These are phyloP conservation scores for Styela plicata DNA, from an alignment of 23 tunicate genomes.

Conservation along the genomic window DNA sequence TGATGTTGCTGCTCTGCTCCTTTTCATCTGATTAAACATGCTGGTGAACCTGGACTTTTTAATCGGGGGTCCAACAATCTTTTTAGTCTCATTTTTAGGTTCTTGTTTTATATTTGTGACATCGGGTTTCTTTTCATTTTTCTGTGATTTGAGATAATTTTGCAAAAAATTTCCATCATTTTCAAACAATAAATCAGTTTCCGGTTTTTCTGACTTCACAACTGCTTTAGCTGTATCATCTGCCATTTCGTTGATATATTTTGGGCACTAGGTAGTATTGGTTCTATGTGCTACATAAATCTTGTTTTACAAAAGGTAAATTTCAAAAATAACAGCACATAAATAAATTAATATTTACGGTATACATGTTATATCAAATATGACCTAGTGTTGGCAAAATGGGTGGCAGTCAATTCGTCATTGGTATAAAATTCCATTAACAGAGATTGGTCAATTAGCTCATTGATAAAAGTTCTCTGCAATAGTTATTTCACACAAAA, in stretches of 20 bases:
- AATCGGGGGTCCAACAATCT: constrained; percentile 15
- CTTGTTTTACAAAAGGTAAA: too few relatives aligned
- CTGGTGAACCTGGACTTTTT: constrained; percentile 74
- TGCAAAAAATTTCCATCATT: constrained; percentile 86
- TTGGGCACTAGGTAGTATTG: too few relatives aligned
- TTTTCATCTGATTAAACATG: constrained; percentile 85
- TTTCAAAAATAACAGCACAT: too few relatives aligned
- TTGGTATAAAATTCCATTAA: too few relatives aligned
- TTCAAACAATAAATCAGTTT: constrained; percentile 8
- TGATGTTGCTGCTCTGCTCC: constrained; percentile 30
- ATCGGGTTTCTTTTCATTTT: constrained; percentile 9
- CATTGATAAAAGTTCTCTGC: too few relatives aligned
- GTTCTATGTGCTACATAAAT: too few relatives aligned
- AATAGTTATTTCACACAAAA: too few relatives aligned
- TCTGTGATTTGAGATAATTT: constrained; percentile 57
- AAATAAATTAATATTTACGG: too few relatives aligned
- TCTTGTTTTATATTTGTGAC: constrained; percentile 5
- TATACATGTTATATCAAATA: too few relatives aligned
- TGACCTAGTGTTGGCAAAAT: too few relatives aligned
- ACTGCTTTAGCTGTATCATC: constrained; percentile 6
- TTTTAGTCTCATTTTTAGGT: background rate
- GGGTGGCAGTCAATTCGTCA: too few relatives aligned
- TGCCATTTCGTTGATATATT: background rate
- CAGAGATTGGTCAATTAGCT: too few relatives aligned
- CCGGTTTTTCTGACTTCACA: constrained; percentile 20